Percentiles rank a stretch among this genome's conserved stretches.
phyloP scores from a whole-genome alignment of 2,888 invertebrate species.

The Abrostola triplasia region DNA sequence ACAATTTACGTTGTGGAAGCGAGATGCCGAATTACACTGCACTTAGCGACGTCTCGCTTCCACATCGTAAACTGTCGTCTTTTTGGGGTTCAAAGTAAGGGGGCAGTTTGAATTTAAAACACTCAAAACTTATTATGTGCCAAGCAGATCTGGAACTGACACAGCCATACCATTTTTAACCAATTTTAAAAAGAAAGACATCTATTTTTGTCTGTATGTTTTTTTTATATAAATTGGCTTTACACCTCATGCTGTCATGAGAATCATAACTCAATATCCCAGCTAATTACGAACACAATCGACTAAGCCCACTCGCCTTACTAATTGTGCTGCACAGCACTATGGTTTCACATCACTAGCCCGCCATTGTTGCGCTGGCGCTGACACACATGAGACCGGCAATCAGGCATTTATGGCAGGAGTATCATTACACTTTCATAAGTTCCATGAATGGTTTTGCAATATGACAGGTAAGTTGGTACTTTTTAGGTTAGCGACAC shows the following conservation, averaged over 20 bases:
- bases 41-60: too few species aligned
- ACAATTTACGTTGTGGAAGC: too few species aligned
- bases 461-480: constrained; percentile 8
- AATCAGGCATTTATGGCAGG: constrained; percentile 37
- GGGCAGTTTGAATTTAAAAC: neutral
- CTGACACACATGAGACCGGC: constrained; percentile 54
- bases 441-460: constrained; percentile 33
- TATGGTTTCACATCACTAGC: constrained; percentile 44
- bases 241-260: too few species aligned
- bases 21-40: too few species aligned
- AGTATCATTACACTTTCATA: constrained; percentile 43
- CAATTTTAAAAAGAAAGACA: too few species aligned
- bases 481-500: neutral
- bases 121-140: neutral
- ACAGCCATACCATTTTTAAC: neutral
- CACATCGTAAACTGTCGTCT: too few species aligned
- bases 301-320: constrained; percentile 16
- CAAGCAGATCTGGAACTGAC: neutral
- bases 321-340: constrained; percentile 31
- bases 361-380: constrained; percentile 51
- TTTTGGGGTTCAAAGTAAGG: too few species aligned
- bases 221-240: too few species aligned
- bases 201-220: too few species aligned
- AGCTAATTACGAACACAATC: neutral
- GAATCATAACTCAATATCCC: neutral